phyloP scores from a whole-genome alignment of 2,888 invertebrate species.

The Craniophora ligustri region DNA sequence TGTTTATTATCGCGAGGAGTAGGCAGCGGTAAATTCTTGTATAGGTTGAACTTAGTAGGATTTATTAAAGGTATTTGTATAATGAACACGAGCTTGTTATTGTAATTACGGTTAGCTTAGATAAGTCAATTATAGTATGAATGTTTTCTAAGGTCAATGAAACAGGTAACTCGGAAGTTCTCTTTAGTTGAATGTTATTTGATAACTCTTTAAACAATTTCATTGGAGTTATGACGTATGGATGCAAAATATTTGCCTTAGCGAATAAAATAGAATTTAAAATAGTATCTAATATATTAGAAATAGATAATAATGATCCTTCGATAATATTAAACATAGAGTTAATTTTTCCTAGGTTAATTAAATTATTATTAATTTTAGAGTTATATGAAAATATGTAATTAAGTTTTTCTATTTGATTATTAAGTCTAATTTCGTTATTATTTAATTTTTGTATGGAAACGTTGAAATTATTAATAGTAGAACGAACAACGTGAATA shows the following conservation, averaged over 20 bases:
- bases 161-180: constrained; percentile 15
- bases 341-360: constrained; percentile 26
- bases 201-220: constrained; percentile 17
- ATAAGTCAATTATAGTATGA: constrained; percentile 22
- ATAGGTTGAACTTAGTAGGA: constrained; percentile 17
- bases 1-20: constrained; percentile 4
- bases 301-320: constrained; percentile 23
- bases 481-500: no score
- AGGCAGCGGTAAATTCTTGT: constrained; percentile 24
- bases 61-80: constrained; percentile 21
- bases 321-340: constrained; percentile 28
- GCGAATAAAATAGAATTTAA: constrained; percentile 33
- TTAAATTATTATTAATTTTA: constrained; percentile 6
- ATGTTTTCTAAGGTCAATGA: constrained; percentile 13
- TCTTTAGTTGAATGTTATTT: not conserved
- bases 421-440: constrained; percentile 21
- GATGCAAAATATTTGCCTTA: constrained; percentile 30
- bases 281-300: constrained; percentile 24
- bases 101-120: constrained; percentile 26
- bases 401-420: constrained; percentile 14
- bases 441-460: constrained; percentile 18
- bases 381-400: not conserved
- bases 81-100: constrained; percentile 28
- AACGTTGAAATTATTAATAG: no score
- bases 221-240: constrained; percentile 18